Percentiles rank a stretch among this genome's conserved stretches.
These are phyloP conservation scores for Mimas tiliae DNA, from an alignment of 2,888 invertebrate genomes.

Conservation along the genomic window DNA sequence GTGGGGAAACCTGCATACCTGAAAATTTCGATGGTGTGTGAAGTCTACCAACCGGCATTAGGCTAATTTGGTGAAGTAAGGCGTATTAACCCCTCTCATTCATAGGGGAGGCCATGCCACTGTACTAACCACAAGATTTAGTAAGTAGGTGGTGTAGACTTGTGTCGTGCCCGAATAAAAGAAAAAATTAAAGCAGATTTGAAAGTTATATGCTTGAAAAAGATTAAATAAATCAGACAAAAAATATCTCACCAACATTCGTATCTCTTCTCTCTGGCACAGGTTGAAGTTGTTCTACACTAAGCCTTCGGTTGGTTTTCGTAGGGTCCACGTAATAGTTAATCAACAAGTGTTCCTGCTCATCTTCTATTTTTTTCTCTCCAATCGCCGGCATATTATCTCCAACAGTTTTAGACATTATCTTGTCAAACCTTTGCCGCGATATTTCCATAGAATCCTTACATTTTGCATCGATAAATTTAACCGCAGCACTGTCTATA, in stretches of 20 bases:
- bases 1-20: too few relatives aligned
- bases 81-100: too few relatives aligned
- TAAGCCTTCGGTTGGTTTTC: background rate
- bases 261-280: background rate
- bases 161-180: too few relatives aligned
- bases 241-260: background rate
- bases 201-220: too few relatives aligned
- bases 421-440: background rate
- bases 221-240: too few relatives aligned
- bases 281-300: background rate
- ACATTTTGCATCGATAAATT: background rate
- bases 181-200: too few relatives aligned
- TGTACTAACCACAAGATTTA: too few relatives aligned
- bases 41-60: too few relatives aligned
- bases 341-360: background rate
- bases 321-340: slow-evolving; percentile 2
- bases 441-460: background rate
- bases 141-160: too few relatives aligned
- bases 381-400: background rate
- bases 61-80: too few relatives aligned
- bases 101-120: too few relatives aligned
- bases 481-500: background rate
- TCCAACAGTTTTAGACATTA: background rate
- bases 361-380: background rate
- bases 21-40: too few relatives aligned